phyloP scores from a whole-genome alignment of 2,888 invertebrate species.

The Schizaphis graminum region DNA sequence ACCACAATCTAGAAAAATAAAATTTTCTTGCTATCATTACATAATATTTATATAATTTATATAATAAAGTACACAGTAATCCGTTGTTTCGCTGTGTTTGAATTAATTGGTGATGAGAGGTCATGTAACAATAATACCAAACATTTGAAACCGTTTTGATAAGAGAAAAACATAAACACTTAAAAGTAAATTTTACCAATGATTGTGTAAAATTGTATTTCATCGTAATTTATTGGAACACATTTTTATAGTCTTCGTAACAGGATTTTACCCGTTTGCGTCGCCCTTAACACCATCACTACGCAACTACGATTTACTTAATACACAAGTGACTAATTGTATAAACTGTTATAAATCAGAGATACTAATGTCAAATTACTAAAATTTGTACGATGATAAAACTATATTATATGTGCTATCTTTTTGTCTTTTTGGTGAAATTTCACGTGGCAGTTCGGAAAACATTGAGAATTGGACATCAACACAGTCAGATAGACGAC shows the following conservation, averaged over 20 bases:
- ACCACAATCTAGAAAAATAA: constrained; percentile 76
- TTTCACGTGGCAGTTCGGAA: neutral
- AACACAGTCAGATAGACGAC: no score
- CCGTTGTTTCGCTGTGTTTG: neutral
- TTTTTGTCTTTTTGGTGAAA: neutral
- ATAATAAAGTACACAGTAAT: neutral
- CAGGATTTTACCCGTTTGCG: neutral
- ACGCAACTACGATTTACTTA: neutral
- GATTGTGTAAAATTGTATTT: no score
- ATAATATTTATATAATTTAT: neutral
- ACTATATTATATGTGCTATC: neutral
- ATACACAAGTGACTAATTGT: neutral
- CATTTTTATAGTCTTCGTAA: no score
- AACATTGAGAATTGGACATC: neutral
- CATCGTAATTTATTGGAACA: no score
- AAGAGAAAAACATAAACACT: no score
- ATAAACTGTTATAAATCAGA: neutral
- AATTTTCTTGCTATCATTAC: neutral
- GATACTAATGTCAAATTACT: neutral
- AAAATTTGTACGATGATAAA: neutral
- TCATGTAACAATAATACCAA: no score
- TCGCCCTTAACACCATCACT: neutral
- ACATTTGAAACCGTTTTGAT: no score
- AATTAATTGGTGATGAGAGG: neutral
- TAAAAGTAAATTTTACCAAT: no score